Conservation (phyloP, 2,888 invertebrate genomes). For the Lysandra bellargus region DNA sequence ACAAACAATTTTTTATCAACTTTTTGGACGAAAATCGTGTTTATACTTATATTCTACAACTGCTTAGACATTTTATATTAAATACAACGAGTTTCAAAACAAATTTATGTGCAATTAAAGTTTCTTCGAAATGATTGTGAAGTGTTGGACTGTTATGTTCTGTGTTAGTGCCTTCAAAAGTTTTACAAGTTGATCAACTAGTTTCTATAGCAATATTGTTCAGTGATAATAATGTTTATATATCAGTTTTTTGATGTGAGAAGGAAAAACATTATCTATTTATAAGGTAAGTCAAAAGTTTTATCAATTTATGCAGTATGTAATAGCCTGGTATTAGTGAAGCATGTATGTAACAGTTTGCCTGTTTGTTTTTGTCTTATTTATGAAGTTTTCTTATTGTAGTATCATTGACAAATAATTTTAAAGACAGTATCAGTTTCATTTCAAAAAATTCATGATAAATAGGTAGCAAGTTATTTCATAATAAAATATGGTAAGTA, state of each 20-base stretch:
- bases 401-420: background rate
- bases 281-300: conserved; percentile 44
- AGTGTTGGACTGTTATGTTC: conserved; percentile 43
- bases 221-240: conserved; percentile 43
- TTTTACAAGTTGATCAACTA: conserved; percentile 58
- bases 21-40: background rate
- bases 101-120: conserved; percentile 25
- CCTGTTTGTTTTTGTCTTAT: conserved; percentile 1
- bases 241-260: conserved; percentile 38
- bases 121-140: conserved; percentile 45
- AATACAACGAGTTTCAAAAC: background rate
- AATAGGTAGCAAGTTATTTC: too few relatives aligned
- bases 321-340: background rate
- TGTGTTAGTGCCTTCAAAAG: conserved; percentile 57
- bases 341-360: background rate
- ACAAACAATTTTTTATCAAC: background rate
- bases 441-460: too few relatives aligned
- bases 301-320: background rate
- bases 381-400: background rate
- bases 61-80: background rate
- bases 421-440: background rate
- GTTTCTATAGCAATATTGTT: conserved; percentile 52
- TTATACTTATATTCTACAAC: background rate
- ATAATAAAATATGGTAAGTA: too few relatives aligned
- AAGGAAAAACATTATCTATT: conserved; percentile 35